Evolutionary conservation across 35 echinoderm and acorn worm species (phyloP).

Genomic region (Eucidaris tribuloides): DNA sequence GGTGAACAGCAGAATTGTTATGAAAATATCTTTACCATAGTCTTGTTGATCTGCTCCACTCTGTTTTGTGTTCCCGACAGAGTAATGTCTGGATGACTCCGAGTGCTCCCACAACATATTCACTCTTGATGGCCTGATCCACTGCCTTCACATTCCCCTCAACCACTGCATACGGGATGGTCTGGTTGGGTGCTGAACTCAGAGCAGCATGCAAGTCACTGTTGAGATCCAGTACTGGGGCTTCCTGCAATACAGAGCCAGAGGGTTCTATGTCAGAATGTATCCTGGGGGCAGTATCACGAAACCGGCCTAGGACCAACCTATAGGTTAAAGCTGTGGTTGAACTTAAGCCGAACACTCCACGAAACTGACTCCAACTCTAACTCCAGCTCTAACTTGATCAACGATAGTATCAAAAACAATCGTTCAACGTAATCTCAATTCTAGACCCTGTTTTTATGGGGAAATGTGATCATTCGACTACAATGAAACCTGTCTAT

Average conservation of each 20-base stretch:
- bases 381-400: no score
- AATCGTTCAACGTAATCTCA: no score
- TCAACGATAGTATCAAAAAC: no score
- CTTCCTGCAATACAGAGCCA: no score
- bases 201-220: constrained; percentile 49
- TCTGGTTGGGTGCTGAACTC: constrained; percentile 53
- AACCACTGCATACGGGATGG: constrained; percentile 87
- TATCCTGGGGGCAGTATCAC: not conserved
- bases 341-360: not conserved
- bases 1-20: not conserved
- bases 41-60: constrained; percentile 91
- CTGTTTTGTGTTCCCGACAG: constrained; percentile 90
- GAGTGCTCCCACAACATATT: constrained; percentile 64
- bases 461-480: no score
- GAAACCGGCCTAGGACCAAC: not conserved
- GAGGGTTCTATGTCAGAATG: not conserved
- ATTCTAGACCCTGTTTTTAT: no score
- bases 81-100: constrained; percentile 85
- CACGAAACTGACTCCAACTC: not conserved
- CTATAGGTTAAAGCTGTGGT: not conserved
- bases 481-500: no score
- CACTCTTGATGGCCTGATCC: constrained; percentile 51
- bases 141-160: constrained; percentile 67
- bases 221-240: constrained; percentile 66
- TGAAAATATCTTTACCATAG: constrained; percentile 55